phyloP scores from a whole-genome alignment of 2,113 vertebrate species.

The rat (Rattus norvegicus) region DNA sequence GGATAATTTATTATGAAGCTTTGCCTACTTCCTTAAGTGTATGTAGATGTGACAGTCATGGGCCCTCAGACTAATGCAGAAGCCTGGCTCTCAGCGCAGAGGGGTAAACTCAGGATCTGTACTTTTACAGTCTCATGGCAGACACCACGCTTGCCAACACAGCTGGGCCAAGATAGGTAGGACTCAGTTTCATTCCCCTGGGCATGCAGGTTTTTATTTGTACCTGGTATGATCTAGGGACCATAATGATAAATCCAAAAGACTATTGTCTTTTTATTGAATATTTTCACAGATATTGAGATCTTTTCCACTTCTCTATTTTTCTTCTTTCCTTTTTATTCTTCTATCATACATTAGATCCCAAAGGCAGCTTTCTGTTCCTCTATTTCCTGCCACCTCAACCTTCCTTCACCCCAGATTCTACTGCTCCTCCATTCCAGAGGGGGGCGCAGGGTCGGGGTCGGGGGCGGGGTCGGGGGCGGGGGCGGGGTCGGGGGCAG shows the following conservation, averaged over 20 bases:
- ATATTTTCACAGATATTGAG: not conserved
- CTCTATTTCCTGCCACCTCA: not conserved
- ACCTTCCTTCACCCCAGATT: not conserved
- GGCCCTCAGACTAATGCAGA: not conserved
- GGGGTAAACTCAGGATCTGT: not conserved
- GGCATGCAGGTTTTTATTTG: not conserved
- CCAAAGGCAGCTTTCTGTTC: not conserved
- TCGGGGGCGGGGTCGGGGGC: too few relatives aligned
- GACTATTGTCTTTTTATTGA: not conserved
- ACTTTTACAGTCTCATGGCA: not conserved
- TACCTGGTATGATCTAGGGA: not conserved
- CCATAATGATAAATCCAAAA: not conserved
- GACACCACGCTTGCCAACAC: not conserved
- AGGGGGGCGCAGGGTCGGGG: not conserved
- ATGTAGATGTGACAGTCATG: not conserved
- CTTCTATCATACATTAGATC: not conserved
- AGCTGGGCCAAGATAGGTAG: not conserved
- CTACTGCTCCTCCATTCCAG: not conserved
- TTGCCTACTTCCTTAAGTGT: not conserved
- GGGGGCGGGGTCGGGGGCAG: too few relatives aligned
- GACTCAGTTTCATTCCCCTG: not conserved
- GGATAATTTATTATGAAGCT: not conserved
- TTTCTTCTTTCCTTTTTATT: not conserved
- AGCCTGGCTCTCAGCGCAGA: not conserved
- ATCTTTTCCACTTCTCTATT: not conserved